Conservation (phyloP, 2,888 invertebrate genomes). For the Hermaeophaga mercurialis region DNA sequence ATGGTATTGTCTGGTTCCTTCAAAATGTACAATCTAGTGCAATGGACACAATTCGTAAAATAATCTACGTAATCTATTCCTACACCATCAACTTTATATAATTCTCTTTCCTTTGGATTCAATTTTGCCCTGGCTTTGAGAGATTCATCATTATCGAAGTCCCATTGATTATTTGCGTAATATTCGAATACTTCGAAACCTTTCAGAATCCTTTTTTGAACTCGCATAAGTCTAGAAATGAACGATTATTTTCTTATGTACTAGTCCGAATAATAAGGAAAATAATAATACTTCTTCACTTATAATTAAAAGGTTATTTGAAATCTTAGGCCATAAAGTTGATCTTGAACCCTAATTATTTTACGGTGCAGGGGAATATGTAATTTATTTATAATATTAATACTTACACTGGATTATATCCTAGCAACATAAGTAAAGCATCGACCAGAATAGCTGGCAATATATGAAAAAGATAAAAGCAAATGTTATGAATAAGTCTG, state of each 20-base stretch:
- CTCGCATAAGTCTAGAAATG: conserved; percentile 72
- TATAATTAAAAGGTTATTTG: too few relatives aligned
- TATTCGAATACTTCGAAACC: conserved; percentile 90
- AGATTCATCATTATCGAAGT: conserved; percentile 76
- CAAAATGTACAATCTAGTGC: conserved; percentile 79
- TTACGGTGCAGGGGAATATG: too few relatives aligned
- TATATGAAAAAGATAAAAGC: conserved; percentile 86
- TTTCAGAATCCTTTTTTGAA: conserved; percentile 82
- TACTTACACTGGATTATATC: conserved; percentile 87
- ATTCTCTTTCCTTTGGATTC: conserved; percentile 68
- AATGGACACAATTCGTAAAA: conserved; percentile 80
- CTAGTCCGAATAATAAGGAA: too few relatives aligned
- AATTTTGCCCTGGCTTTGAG: conserved; percentile 63
- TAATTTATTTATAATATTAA: too few relatives aligned
- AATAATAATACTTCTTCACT: too few relatives aligned
- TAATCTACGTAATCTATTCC: conserved; percentile 79
- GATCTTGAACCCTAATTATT: too few relatives aligned
- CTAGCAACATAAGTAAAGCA: conserved; percentile 73
- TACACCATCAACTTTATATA: conserved; percentile 73
- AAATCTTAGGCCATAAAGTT: too few relatives aligned
- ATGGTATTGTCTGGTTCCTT: conserved; percentile 83
- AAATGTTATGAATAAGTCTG: conserved; percentile 77
- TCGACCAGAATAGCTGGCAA: conserved; percentile 89
- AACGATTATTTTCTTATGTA: too few relatives aligned
- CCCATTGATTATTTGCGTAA: conserved; percentile 92